phyloP scores from a whole-genome alignment of 2,888 invertebrate genomes.

The Epistrophella euchroma region DNA sequence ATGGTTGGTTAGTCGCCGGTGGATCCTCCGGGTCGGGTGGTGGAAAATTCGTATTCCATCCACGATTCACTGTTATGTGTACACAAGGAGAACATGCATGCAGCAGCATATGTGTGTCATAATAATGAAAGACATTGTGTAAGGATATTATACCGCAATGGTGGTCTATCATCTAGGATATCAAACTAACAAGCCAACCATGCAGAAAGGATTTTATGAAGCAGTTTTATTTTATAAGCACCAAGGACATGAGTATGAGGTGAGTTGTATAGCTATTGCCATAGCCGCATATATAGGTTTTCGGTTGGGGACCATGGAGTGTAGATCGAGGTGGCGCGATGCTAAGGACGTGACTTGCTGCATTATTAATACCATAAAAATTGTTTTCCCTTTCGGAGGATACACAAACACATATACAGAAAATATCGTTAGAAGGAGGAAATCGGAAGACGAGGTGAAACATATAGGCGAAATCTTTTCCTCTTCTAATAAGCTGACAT shows the following conservation, averaged over 20 bases:
- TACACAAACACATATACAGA: background rate
- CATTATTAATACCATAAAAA: conserved; percentile 79
- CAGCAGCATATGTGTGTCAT: conserved; percentile 74
- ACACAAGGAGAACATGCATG: conserved; percentile 61
- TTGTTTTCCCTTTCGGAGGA: conserved; percentile 72
- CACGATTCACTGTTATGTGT: conserved; percentile 71
- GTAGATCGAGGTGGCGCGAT: conserved; percentile 43
- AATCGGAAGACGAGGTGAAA: conserved; percentile 19
- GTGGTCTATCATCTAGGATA: conserved; percentile 76
- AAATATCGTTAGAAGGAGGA: conserved; percentile 14
- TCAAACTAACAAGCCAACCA: conserved; percentile 75
- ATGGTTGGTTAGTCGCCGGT: conserved; percentile 24
- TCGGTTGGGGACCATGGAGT: background rate
- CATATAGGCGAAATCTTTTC: conserved; percentile 53
- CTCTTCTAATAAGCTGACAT: conserved; percentile 74
- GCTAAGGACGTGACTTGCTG: conserved; percentile 78
- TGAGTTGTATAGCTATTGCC: conserved; percentile 1
- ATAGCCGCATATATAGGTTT: background rate
- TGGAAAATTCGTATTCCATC: conserved; percentile 68
- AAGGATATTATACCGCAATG: conserved; percentile 75
- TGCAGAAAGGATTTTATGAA: conserved; percentile 76
- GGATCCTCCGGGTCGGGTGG: conserved; percentile 19
- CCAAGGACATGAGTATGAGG: conserved; percentile 36
- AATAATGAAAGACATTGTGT: conserved; percentile 75
- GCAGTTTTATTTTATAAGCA: conserved; percentile 75